phyloP scores from a whole-genome alignment of 2,113 vertebrate genomes.

The Apodemus speciosus region DNA sequence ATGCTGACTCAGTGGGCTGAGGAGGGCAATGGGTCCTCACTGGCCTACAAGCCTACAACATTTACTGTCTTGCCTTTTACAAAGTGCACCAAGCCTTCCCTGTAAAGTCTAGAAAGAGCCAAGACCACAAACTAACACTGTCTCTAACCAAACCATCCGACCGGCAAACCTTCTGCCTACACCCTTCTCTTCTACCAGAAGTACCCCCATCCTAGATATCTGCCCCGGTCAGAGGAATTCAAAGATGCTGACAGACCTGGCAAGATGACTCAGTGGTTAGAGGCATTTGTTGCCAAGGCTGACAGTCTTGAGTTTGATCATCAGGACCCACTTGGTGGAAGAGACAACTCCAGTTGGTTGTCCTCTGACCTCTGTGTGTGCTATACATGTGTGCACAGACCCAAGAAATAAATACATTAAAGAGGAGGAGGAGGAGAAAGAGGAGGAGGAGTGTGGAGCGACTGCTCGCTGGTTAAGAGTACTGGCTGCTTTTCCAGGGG shows the following conservation, averaged over 20 bases:
- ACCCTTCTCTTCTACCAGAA: background rate
- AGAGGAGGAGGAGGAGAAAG: background rate
- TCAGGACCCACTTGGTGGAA: background rate
- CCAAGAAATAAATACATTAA: background rate
- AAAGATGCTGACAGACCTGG: background rate
- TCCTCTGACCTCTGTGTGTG: background rate
- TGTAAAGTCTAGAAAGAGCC: background rate
- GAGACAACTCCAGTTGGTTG: background rate
- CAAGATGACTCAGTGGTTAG: background rate
- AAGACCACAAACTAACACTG: background rate
- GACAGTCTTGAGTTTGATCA: background rate
- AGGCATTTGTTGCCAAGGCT: background rate
- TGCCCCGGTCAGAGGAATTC: background rate
- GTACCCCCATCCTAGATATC: fast-evolving
- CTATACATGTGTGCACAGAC: background rate
- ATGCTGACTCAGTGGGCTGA: too few species aligned
- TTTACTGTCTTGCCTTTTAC: background rate
- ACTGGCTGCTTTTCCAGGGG: background rate
- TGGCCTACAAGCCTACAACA: background rate
- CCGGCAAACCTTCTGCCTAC: background rate
- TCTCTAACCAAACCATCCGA: background rate
- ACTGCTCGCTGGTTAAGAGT: background rate
- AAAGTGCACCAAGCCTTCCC: background rate
- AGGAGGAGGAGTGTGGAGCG: background rate
- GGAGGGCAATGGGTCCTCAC: background rate